Conservation (phyloP, 2,113 vertebrate genomes). For the Panthera tigris region DNA sequence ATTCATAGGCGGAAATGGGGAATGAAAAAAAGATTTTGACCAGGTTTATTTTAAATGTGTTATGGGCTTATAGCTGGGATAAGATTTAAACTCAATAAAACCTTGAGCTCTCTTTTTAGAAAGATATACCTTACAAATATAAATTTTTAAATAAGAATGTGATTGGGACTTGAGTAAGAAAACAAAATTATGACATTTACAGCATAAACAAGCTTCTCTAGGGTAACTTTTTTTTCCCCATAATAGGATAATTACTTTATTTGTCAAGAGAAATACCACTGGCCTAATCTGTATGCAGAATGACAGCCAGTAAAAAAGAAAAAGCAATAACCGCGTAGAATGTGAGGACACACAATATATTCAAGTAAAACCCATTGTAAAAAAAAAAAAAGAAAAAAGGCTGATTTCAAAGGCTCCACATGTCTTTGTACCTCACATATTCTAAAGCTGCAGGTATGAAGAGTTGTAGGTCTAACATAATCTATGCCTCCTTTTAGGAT, state of each 20-base stretch:
- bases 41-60: conserved; percentile 41
- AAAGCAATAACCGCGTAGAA: conserved; percentile 32
- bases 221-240: background rate
- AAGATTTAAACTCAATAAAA: conserved; percentile 28
- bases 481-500: background rate
- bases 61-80: background rate
- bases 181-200: conserved; percentile 37
- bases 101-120: background rate
- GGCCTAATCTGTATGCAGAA: background rate
- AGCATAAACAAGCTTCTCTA: conserved; percentile 34
- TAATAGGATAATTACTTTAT: conserved; percentile 41
- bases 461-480: background rate
- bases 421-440: background rate
- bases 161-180: background rate
- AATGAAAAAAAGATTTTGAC: background rate
- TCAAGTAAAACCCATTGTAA: background rate
- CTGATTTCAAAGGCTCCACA: background rate
- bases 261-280: conserved; percentile 49
- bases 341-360: background rate
- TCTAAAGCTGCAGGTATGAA: background rate
- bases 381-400: background rate
- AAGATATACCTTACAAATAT: conserved; percentile 43
- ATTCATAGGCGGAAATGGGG: background rate
- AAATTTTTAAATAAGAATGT: conserved; percentile 38
- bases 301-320: conserved; percentile 2